A percentile compares a stretch with the other conserved stretches of the same genome.
Conservation (phyloP, 2,113 vertebrate species). For the Sturnus vulgaris region DNA sequence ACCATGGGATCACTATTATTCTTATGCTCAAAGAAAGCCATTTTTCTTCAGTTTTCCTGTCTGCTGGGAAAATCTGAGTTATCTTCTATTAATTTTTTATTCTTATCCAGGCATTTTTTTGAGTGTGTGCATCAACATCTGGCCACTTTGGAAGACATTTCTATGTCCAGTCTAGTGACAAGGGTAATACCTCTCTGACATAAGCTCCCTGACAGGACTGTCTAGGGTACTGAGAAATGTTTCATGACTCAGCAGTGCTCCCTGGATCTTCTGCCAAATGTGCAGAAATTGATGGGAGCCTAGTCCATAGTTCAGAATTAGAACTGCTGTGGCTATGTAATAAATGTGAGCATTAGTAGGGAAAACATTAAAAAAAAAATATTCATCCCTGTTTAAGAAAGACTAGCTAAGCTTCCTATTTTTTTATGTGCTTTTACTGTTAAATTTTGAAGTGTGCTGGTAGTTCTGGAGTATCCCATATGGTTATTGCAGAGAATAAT, state of each 20-base stretch:
- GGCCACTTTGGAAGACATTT: not conserved
- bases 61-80: not conserved
- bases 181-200: not conserved
- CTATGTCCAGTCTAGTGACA: not conserved
- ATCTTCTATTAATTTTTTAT: not conserved
- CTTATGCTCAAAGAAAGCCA: not conserved
- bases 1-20: not conserved
- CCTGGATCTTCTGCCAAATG: not conserved
- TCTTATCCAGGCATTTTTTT: not conserved
- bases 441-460: not conserved
- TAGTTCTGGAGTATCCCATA: not conserved
- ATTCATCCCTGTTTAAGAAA: not conserved
- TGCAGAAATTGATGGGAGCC: fast-evolving
- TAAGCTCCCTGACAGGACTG: not conserved
- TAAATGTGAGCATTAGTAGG: not conserved
- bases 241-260: not conserved
- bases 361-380: not conserved
- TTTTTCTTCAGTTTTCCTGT: not conserved
- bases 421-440: not conserved
- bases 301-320: not conserved
- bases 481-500: not conserved
- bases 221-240: not conserved
- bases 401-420: not conserved
- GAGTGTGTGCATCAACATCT: not conserved
- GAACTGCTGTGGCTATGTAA: not conserved